These are phyloP conservation scores for Neodiprion lecontei DNA, from an alignment of 1,140 invertebrate species.

Conservation along the genomic window DNA sequence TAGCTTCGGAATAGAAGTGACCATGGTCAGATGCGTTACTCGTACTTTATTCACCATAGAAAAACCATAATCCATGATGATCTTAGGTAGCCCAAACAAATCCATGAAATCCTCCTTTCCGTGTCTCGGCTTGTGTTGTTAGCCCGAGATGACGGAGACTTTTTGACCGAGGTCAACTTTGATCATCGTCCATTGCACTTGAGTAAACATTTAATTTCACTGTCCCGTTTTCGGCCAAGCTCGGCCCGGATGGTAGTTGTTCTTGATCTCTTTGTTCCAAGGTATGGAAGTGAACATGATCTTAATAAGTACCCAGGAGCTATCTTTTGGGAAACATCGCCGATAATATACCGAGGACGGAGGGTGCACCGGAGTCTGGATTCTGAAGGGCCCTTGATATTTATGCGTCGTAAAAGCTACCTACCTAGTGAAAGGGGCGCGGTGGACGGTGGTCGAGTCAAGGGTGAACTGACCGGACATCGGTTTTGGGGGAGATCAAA, in stretches of 20 bases:
- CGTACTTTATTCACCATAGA: too few relatives aligned
- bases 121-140: too few relatives aligned
- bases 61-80: too few relatives aligned
- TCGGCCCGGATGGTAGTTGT: too few relatives aligned
- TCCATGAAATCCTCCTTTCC: too few relatives aligned
- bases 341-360: constrained; percentile 57
- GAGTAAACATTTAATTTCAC: background rate
- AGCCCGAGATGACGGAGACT: too few relatives aligned
- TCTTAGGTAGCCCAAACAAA: too few relatives aligned
- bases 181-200: background rate
- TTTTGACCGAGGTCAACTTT: background rate
- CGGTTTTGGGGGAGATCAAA: constrained; percentile 46
- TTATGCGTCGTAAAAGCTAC: constrained; percentile 60
- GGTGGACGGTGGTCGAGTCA: constrained; percentile 41
- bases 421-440: constrained; percentile 43
- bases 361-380: constrained; percentile 16
- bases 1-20: too few relatives aligned
- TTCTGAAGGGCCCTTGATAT: constrained; percentile 59
- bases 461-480: constrained; percentile 56
- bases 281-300: background rate
- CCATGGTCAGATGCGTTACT: too few relatives aligned
- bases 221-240: background rate
- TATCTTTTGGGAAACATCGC: constrained; percentile 43
- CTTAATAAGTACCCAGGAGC: background rate
- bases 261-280: background rate